Evolutionary conservation across 2,113 vertebrate species (phyloP).

Genomic region (Nycticryphes semicollaris): DNA sequence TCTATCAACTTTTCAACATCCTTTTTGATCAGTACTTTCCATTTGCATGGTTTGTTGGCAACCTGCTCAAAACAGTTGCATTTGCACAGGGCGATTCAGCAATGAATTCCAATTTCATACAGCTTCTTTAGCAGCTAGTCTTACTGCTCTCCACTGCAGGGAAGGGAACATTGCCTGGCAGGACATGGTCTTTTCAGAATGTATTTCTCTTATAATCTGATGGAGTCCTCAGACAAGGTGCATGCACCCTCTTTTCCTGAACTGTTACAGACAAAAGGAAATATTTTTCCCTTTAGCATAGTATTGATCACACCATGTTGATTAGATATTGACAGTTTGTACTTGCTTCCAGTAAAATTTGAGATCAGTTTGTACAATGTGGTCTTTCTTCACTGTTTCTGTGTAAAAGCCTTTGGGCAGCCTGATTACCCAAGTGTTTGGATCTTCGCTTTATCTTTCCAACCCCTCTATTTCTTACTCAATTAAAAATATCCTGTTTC

Average conservation of each 20-base stretch:
- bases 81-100: background rate
- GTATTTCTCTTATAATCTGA: background rate
- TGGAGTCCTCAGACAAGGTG: background rate
- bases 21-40: background rate
- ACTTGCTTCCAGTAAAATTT: background rate
- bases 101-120: background rate
- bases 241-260: background rate
- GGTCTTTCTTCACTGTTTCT: background rate
- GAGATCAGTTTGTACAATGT: background rate
- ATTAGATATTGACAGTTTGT: background rate
- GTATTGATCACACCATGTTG: background rate
- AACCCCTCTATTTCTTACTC: slow-evolving; percentile 26
- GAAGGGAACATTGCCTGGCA: background rate
- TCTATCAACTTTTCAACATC: background rate
- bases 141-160: background rate
- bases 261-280: background rate
- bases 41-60: background rate
- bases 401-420: background rate
- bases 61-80: background rate
- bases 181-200: background rate
- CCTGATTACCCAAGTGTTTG: background rate
- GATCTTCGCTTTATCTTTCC: slow-evolving; percentile 35
- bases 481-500: slow-evolving; percentile 41
- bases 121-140: background rate
- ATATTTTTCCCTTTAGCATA: background rate